Base-by-base conservation (phyloP, 2,113 vertebrate genomes). In the Strix uralensis region DNA sequence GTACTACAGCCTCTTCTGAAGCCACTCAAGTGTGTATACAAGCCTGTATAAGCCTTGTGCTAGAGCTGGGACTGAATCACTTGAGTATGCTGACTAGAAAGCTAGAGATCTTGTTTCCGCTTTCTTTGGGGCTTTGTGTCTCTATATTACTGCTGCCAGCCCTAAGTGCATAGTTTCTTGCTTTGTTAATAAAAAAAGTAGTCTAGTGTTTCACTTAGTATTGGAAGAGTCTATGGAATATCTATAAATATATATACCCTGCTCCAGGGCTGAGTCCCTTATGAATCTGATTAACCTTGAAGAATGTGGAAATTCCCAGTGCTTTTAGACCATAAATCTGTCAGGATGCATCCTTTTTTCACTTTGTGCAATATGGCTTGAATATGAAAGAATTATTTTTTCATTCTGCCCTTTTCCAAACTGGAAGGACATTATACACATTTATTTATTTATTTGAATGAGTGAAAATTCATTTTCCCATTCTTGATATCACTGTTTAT, bases 301-400 rank as follows among this genome's bases (percentile, higher is more conserved):
- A 90, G 93, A 83, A 73, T 34, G 22, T 61, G 26, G 38, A 81
- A 81, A 80, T 67, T 93, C 55, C 74, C 54, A 88, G 58, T n/a
- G 49, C 67, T 96, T 97, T 97, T 78, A 94, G 69, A 47, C n/a
- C 40, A 82, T 88, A 94, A 94, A 96, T 95, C 63, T 92, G 38
- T 62, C 91, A 95, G 38, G 47, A 83, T 66, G 16, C 16, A 40
- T 89, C 26, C 8, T 72, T 71, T 88, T 74, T 40, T 91, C 66
- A 74, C 49, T 88, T 95, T 47, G 21, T 88, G 70, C 44, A 88
- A 57, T 82, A 81, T 71, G 65, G 52, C 47, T 96, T 74, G 73
- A 95, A 96, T 74, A 75, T 9, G 36, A 82, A 92, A 57, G 23
- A 46, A 92, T 54, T 67, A 42, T 19, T 75, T 89, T 47, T 92